Conservation (phyloP, 2,888 invertebrate species). For the Plagodis pulveraria region DNA sequence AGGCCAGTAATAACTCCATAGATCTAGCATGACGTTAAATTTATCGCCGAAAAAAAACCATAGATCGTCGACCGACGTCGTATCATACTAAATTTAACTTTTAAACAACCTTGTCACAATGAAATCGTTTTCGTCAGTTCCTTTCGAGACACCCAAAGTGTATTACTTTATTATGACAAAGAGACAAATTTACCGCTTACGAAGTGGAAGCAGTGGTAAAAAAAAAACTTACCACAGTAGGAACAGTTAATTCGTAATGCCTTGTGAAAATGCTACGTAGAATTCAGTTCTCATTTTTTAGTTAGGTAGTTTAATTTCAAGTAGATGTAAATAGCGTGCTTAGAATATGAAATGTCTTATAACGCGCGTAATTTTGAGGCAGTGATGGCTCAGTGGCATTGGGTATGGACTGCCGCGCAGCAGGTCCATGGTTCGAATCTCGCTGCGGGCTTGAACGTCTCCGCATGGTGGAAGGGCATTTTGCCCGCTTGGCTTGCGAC, state of each 20-base stretch:
- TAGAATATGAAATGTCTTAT: conserved; percentile 17
- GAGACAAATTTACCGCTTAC: too few species aligned
- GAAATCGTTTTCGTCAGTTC: background rate
- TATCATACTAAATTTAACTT: background rate
- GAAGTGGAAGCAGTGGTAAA: too few species aligned
- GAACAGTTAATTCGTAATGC: too few species aligned
- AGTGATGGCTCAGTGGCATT: too few species aligned
- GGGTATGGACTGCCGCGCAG: too few species aligned
- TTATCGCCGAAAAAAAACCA: conserved; percentile 16
- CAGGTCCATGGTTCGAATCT: too few species aligned
- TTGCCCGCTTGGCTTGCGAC: too few species aligned
- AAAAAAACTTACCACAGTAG: too few species aligned
- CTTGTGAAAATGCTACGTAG: background rate
- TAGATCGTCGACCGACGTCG: background rate
- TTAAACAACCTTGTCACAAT: conserved; percentile 7
- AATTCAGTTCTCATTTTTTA: background rate
- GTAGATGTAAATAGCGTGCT: conserved; percentile 12
- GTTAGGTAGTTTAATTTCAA: background rate
- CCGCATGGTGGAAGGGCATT: too few species aligned
- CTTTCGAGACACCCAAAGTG: too few species aligned
- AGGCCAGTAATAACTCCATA: conserved; percentile 8
- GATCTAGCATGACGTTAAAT: conserved; percentile 16
- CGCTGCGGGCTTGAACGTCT: too few species aligned
- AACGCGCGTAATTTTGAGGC: conserved; percentile 2
- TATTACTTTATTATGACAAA: conserved; percentile 7